Evolutionary conservation across 2,113 vertebrate genomes (phyloP).

Genomic region (Xiphophorus couchianus): DNA sequence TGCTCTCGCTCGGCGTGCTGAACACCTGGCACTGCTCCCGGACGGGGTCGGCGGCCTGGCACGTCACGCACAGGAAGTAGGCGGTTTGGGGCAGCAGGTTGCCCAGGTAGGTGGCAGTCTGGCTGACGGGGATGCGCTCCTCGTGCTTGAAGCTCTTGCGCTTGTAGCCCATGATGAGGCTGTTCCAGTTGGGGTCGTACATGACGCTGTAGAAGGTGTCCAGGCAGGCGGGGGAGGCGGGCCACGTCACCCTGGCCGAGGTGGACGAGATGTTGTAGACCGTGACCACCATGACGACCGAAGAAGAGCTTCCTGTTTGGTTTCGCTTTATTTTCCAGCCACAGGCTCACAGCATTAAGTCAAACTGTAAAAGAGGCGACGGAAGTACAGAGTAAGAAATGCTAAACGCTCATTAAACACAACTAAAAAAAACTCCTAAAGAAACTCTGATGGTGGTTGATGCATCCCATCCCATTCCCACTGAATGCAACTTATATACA

Average conservation of each 20-base stretch:
- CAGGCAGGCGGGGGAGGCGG: conserved; percentile 73
- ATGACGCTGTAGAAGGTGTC: conserved; percentile 91
- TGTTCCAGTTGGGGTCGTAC: conserved; percentile 90
- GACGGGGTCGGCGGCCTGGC: conserved; percentile 84
- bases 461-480: too few species aligned
- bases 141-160: conserved; percentile 85
- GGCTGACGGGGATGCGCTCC: conserved; percentile 84
- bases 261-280: conserved; percentile 86
- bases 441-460: background rate
- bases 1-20: conserved; percentile 77
- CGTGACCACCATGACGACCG: conserved; percentile 75
- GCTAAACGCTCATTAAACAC: background rate
- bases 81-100: conserved; percentile 86
- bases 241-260: conserved; percentile 85
- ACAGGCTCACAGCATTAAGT: background rate
- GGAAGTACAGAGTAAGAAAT: background rate
- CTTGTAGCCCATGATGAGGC: conserved; percentile 81
- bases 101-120: conserved; percentile 80
- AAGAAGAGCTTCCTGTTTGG: background rate
- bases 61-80: conserved; percentile 88
- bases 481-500: too few species aligned
- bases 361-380: conserved; percentile 1
- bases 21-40: conserved; percentile 87
- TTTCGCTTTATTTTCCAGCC: background rate
- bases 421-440: background rate